Conservation (phyloP, 2,113 vertebrate genomes). For the Lophotis ruficrista region DNA sequence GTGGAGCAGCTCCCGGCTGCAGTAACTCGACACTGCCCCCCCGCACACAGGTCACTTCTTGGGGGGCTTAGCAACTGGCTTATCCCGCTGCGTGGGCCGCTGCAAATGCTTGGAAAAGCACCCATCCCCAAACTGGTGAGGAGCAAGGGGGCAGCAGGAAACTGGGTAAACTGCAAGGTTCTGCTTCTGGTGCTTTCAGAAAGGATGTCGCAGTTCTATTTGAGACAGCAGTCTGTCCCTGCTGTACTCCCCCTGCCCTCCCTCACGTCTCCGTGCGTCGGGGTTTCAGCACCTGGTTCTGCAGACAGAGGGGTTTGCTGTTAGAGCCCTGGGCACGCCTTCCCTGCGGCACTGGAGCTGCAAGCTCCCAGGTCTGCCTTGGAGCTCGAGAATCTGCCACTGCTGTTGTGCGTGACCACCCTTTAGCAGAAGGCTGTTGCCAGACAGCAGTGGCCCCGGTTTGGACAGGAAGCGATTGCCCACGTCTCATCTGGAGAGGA, state of each 20-base stretch:
- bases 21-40: slow-evolving; percentile 19
- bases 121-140: not conserved
- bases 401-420: not conserved
- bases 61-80: slow-evolving; percentile 21
- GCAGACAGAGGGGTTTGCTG: not conserved
- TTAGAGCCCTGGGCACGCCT: not conserved
- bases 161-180: not conserved
- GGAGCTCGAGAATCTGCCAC: not conserved
- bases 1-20: slow-evolving; percentile 7
- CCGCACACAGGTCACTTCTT: not conserved
- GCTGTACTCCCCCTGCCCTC: not conserved
- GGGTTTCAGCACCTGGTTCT: not conserved
- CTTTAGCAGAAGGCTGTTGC: not conserved
- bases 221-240: not conserved
- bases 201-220: not conserved
- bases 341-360: not conserved
- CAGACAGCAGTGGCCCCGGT: not conserved
- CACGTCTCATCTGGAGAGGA: not conserved
- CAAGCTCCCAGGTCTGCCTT: not conserved
- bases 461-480: not conserved
- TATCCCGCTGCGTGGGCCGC: not conserved
- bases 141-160: not conserved
- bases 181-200: not conserved
- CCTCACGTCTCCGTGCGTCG: accelerated
- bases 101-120: not conserved